Conservation (phyloP, 2,113 vertebrate species). For the Porphyrio hochstetteri region DNA sequence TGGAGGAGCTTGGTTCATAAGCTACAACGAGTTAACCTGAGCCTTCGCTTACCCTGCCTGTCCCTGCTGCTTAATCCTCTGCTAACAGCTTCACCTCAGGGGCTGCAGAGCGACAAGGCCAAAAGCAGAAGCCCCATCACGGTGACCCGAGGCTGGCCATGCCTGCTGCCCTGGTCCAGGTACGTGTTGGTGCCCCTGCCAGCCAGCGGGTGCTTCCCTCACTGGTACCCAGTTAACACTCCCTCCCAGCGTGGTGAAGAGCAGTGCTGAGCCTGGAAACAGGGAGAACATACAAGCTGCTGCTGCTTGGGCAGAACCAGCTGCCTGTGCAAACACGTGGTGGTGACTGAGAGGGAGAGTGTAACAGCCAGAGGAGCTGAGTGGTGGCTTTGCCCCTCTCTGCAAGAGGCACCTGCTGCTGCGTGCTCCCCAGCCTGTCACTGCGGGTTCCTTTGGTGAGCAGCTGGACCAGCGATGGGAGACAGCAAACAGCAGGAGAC, state of each 20-base stretch:
- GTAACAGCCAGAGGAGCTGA: not conserved
- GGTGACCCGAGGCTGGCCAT: rapidly evolving
- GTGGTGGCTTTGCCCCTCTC: not conserved
- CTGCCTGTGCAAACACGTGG: rapidly evolving
- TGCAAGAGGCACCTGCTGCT: not conserved
- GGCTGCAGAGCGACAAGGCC: not conserved
- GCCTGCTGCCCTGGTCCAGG: not conserved
- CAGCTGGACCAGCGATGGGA: not conserved
- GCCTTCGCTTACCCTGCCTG: not conserved
- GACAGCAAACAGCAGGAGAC: not conserved
- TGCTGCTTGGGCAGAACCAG: not conserved
- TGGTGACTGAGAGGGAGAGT: not conserved
- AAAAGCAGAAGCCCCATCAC: not conserved
- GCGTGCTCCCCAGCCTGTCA: not conserved
- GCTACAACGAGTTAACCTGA: not conserved
- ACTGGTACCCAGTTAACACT: rapidly evolving
- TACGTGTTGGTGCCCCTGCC: rapidly evolving
- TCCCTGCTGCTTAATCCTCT: not conserved
- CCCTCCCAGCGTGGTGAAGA: not conserved
- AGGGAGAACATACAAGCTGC: not conserved
- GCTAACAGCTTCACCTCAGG: not conserved
- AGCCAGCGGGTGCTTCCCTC: not conserved
- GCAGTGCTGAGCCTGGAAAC: not conserved
- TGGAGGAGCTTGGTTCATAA: not conserved
- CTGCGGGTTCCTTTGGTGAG: not conserved